Base-by-base conservation (phyloP, 2,888 invertebrate genomes). In the Eupithecia subumbrata region DNA sequence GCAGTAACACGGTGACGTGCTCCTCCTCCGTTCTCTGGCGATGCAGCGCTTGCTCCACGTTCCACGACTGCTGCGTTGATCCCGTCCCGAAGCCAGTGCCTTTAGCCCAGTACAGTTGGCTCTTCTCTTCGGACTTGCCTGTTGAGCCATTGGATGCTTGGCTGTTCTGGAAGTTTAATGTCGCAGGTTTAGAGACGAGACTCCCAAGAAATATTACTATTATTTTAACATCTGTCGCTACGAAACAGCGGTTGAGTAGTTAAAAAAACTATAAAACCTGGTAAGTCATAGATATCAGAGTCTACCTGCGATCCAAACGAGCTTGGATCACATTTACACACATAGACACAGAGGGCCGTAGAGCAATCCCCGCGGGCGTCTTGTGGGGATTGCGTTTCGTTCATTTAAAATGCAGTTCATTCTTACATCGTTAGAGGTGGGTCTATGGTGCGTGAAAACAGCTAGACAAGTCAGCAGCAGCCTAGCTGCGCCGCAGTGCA, bases 71-170 rank as follows among this genome's bases (percentile, higher is more conserved):
- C 80, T 98, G 97, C 16, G 98, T 99, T 34, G 98, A 98, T 37
- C 99, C 99, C 0, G 98, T 99, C 70, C 99, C 99, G 92, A 99
- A 99, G 1, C 99, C 99, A 4, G 99, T 99, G 66, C 99, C 99
- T 90, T 99, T 99, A 0, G 98, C 99, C 98, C 98, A 99, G 91
- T 98, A 98, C 81, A 97, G 93, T 86, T 97, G 97, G 56, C 96
- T 96, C 86, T 97, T 97, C 82, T 97, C 96, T 84, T 97, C 96
- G 40, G 95, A 95, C 80, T 95, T 95, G 78, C 92, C 92, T 4
- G 93, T 95, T 4, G 95, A 88, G 16, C 94, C 95, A 80, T 95
- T 96, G 22, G 95, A 94, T 8, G 90, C 91, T 82, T 93, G 95
- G 79, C 90, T 92, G 80, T 92, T 92, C 90, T 92, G 89, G 5